Evolutionary conservation across 92 coral and sea anemone species (phyloP).

Genomic region (Porites evermanni): DNA sequence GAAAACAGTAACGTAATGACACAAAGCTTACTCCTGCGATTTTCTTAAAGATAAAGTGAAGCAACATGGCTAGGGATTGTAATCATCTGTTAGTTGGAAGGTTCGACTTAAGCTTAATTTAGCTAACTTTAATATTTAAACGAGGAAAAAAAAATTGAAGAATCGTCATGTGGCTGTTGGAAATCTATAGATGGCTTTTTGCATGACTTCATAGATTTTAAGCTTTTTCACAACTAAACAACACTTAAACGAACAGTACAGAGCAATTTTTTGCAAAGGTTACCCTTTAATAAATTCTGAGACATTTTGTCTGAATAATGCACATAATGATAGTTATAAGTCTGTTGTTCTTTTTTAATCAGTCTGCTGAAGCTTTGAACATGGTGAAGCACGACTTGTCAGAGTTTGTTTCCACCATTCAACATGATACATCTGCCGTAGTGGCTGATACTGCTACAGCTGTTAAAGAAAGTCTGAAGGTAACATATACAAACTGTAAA

Average conservation of each 20-base stretch:
- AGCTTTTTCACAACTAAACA: not conserved
- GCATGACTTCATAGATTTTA: not conserved
- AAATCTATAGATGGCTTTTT: not conserved
- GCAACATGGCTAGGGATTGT: too few relatives aligned
- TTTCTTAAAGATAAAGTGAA: too few relatives aligned
- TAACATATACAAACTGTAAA: not conserved
- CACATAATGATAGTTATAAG: too few relatives aligned
- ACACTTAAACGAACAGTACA: not conserved
- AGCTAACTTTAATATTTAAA: too few relatives aligned
- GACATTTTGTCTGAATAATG: too few relatives aligned
- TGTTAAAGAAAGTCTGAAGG: constrained; percentile 90
- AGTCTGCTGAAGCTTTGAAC: constrained; percentile 91
- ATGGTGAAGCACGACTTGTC: constrained; percentile 92
- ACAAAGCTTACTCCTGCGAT: too few relatives aligned
- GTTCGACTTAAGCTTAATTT: too few relatives aligned
- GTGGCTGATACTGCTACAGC: constrained; percentile 94
- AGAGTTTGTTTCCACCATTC: constrained; percentile 94
- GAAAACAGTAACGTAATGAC: too few relatives aligned
- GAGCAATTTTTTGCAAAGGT: not conserved
- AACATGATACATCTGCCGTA: constrained; percentile 88
- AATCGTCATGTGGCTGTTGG: too few relatives aligned
- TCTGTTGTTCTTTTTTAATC: not conserved
- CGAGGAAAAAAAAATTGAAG: too few relatives aligned
- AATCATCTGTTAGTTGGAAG: too few relatives aligned
- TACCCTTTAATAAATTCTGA: not conserved